Percentiles rank a stretch among this genome's conserved stretches.
These are phyloP conservation scores for Zaprionus ornatus DNA, from an alignment of 1,140 invertebrate species.

Conservation along the genomic window DNA sequence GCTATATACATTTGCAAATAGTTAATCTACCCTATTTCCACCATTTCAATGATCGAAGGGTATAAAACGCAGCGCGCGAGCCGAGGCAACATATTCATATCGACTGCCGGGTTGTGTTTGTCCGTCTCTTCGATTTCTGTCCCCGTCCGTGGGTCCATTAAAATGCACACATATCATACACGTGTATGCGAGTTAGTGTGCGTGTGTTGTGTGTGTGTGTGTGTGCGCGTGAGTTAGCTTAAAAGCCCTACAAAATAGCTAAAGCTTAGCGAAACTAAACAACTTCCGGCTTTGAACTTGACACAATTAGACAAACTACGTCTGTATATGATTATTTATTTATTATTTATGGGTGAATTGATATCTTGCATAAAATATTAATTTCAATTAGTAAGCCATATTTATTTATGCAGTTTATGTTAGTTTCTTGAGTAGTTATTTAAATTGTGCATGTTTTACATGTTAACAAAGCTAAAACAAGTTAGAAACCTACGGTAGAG, in stretches of 20 bases:
- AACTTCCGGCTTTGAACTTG: slow-evolving; percentile 41
- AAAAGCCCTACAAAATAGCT: slow-evolving; percentile 28
- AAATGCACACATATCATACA: slow-evolving; percentile 27
- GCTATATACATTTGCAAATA: no score
- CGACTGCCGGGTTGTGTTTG: slow-evolving; percentile 53
- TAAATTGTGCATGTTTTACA: no score
- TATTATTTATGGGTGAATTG: neutral
- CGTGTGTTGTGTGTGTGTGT: neutral
- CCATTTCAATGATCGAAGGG: no score
- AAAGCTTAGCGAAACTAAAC: slow-evolving; percentile 18
- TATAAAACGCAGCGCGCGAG: slow-evolving; percentile 42
- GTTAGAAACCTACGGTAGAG: no score
- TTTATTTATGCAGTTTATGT: neutral
- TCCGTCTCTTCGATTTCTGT: slow-evolving; percentile 19
- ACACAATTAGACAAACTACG: slow-evolving; percentile 20
- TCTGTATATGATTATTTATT: neutral
- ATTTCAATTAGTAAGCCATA: no score
- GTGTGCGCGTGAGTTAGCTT: slow-evolving; percentile 10
- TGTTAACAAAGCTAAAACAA: no score
- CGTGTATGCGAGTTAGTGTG: neutral
- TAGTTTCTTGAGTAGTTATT: no score
- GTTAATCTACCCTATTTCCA: no score
- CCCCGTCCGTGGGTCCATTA: slow-evolving; percentile 20
- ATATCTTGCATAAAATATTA: neutral
- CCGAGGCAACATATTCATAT: slow-evolving; percentile 29